Base-by-base conservation (phyloP, 1,140 invertebrate species). In the Aphis gossypii region DNA sequence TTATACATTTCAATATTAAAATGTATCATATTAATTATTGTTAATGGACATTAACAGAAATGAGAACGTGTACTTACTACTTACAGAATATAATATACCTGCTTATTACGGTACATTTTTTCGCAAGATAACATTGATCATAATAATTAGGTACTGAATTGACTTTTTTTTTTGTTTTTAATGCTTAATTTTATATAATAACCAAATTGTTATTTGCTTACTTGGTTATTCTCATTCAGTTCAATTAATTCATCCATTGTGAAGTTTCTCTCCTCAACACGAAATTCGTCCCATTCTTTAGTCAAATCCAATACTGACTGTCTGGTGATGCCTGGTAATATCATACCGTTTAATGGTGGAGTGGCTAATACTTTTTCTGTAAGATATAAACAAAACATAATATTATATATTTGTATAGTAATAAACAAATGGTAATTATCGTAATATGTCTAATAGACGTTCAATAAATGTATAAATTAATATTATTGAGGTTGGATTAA, bases 241-340 rank as follows among this genome's bases (percentile, higher is more conserved):
- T 97, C 96, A 38, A 97, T 95, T 48, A 99, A 94, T 95, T 98
- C 97, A 14, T 96, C 95, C 98, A 99, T 99, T 21, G 97, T 99
- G 76, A 99, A 97, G 21, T 95, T 95, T 94, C 97, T 96, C 95
- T 99, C 99, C 46, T 96, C 96, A 14, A 99, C 97, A 95, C 97
- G 97, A 94, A 99, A 97, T 95, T 99, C 97, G 94, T 97, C 97
- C 98, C 98, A 99, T 95, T 98, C 96, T 94, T 96, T 95, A 4
- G 97, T 96, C 92, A 99, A 95, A 95, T 98, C 96, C 86, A 99
- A 95, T 93, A 99, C 97, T 54, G 98, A 99, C 94, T 97, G 97
- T 93, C 99, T 96, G 0, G 98, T 99, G 60, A 99, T 97, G 94
- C 99, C 99, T 38, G 99, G 99, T 94, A 99, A 96, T 94, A 99